Evolutionary conservation across 2,888 invertebrate species (phyloP), one percentile per base, ranked within the genome.

Genomic region (Eurois occulta): DNA sequence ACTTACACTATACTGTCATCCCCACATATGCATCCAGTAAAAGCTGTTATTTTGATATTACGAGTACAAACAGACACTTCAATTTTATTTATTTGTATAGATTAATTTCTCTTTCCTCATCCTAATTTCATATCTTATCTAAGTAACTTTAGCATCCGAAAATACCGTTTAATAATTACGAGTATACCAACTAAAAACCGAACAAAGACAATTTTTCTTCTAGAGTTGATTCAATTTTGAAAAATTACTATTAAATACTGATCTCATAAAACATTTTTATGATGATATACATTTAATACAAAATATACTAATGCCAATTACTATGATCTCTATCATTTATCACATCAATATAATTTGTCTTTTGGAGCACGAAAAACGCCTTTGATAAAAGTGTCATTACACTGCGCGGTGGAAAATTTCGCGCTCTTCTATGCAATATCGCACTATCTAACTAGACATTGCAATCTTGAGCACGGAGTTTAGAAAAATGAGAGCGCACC

Each of bases 321-420:
- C 72, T 66, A 66, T 66, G 48, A 66, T 21, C 55, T 62, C 7
- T 62, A 70, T 75, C 65, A 72, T 80, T 80, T 72, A 75, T 80
- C 72, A 84, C 81, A 72, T 72, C 68, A 58, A 75, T 48, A 80
- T 72, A 41, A 72, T 85, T 84, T 75, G 80, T 75, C 69, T 64
- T 70, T 28, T 35, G 24, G 28, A 48, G 46, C 43, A 55, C 60
- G 58, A 72, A 72, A 84, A 75, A 74, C 62, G 60, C 35, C 64
- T 74, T 64, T 52, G 67, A 84, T 80, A 84, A 85, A 81, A 72
- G 65, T 81, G 60, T 80, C 72, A 85, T 85, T 81, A 72, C 68
- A 72, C 38, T 28, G 32, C 35, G 65, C 55, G 41, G 48, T 76
- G 76, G n/a, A 62, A 75, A 68, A 28, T 66, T 41, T 72, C 48